A percentile compares a stretch with the other conserved stretches of the same genome.
Evolutionary conservation across 2,113 vertebrate species (phyloP).

Genomic region (Xenopus borealis): DNA sequence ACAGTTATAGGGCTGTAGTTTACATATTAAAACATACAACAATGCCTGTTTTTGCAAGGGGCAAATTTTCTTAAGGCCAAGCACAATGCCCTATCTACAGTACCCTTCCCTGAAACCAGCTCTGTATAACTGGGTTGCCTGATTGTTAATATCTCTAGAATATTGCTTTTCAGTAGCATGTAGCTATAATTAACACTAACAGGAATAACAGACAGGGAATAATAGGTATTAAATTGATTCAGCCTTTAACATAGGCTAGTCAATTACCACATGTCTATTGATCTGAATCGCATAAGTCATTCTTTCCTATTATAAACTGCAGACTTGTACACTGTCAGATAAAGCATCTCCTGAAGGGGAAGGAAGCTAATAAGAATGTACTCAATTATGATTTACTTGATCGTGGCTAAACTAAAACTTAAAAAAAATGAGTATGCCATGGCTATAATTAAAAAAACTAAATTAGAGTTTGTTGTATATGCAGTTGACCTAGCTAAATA

Average conservation of each 20-base stretch:
- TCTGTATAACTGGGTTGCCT: too few species aligned
- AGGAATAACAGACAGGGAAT: slow-evolving; percentile 12
- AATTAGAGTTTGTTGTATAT: too few species aligned
- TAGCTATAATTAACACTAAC: slow-evolving; percentile 11
- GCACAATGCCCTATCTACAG: too few species aligned
- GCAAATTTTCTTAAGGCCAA: too few species aligned
- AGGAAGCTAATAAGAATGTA: background rate
- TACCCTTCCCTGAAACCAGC: too few species aligned
- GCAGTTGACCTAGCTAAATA: slow-evolving; percentile 33
- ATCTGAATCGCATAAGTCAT: slow-evolving; percentile 25
- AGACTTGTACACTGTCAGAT: background rate
- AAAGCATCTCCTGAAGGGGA: background rate
- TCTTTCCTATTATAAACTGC: slow-evolving; percentile 2
- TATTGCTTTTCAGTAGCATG: background rate
- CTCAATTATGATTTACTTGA: slow-evolving; percentile 8
- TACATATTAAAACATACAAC: too few species aligned
- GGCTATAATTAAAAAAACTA: too few species aligned
- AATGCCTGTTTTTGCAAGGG: too few species aligned
- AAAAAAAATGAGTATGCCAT: too few species aligned
- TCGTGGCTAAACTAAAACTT: background rate
- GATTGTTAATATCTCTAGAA: background rate
- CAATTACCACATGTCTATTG: slow-evolving; percentile 31
- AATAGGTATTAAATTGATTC: slow-evolving; percentile 35
- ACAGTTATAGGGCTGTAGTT: too few species aligned
- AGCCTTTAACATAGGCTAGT: slow-evolving; percentile 17